phyloP scores from a whole-genome alignment of 1,140 invertebrate species.

The Drosophila equinoxialis region DNA sequence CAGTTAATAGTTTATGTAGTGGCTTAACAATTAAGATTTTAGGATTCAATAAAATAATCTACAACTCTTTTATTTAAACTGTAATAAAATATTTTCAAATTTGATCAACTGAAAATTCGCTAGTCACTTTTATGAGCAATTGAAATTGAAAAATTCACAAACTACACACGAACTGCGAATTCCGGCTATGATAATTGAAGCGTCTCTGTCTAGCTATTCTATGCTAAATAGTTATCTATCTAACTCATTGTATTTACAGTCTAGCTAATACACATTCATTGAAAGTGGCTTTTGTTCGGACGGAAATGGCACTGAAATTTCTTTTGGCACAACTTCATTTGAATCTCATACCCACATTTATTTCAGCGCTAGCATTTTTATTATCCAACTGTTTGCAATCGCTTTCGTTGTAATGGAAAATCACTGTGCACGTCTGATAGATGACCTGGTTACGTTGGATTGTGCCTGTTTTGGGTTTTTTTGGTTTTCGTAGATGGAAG shows the following conservation, averaged over 20 bases:
- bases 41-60: too few species aligned
- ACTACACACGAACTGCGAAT: neutral
- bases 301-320: neutral
- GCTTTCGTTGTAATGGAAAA: slow-evolving; percentile 83
- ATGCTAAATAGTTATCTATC: neutral
- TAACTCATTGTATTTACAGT: neutral
- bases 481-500: neutral
- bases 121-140: neutral
- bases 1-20: too few species aligned
- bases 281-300: too few species aligned
- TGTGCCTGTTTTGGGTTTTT: slow-evolving; percentile 74
- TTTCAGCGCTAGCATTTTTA: slow-evolving; percentile 83
- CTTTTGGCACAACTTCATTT: neutral
- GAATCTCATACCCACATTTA: slow-evolving; percentile 62
- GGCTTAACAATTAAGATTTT: too few species aligned
- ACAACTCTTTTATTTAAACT: too few species aligned
- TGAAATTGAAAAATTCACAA: neutral
- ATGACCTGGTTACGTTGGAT: slow-evolving; percentile 85
- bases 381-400: slow-evolving; percentile 84
- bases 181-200: slow-evolving; percentile 2
- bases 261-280: neutral
- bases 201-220: neutral
- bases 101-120: neutral
- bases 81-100: too few species aligned
- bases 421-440: slow-evolving; percentile 84